Conservation (phyloP, 2,888 invertebrate genomes). For the Exephanes ischioxanthus region DNA sequence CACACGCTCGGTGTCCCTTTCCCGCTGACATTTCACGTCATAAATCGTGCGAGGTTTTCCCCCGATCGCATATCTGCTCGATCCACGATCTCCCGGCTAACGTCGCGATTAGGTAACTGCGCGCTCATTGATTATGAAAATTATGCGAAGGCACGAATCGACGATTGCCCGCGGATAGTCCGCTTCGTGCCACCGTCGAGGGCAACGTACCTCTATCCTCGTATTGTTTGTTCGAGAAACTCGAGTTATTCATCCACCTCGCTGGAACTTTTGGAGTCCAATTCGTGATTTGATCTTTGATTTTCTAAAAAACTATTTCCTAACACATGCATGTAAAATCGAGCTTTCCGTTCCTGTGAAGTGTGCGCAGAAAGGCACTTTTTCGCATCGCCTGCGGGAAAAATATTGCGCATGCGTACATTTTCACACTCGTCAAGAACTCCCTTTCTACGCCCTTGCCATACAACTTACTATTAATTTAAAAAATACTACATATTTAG, state of each 20-base stretch:
- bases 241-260: not conserved
- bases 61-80: slow-evolving; percentile 44
- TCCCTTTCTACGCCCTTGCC: no score
- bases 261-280: not conserved
- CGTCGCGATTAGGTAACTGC: slow-evolving; percentile 10
- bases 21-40: slow-evolving; percentile 66
- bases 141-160: slow-evolving; percentile 5
- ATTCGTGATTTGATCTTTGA: no score
- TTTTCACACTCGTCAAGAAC: no score
- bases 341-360: no score
- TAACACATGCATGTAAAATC: no score
- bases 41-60: slow-evolving; percentile 43
- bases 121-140: slow-evolving; percentile 11
- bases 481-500: no score
- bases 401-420: no score
- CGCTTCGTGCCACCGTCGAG: not conserved
- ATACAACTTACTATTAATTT: no score
- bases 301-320: no score
- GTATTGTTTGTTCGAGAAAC: not conserved
- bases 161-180: not conserved
- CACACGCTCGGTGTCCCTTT: slow-evolving; percentile 9
- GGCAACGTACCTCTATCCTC: not conserved
- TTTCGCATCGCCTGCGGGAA: no score
- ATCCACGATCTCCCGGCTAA: not conserved
- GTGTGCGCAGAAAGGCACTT: no score